A percentile compares a stretch with the other conserved stretches of the same genome.
phyloP scores from a whole-genome alignment of 2,113 vertebrate species.

The Motacilla alba region DNA sequence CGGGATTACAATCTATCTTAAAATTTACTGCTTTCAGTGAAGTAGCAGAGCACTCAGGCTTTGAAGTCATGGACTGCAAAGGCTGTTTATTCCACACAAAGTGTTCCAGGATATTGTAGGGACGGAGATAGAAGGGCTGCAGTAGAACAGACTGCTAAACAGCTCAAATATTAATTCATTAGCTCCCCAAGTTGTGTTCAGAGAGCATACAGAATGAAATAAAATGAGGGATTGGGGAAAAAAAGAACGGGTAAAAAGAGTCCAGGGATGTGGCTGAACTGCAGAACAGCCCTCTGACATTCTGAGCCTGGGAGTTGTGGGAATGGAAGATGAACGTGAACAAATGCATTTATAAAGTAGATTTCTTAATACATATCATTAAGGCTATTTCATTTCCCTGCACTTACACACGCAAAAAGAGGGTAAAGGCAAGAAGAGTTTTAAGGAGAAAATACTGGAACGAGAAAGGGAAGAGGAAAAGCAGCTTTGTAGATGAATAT shows the following conservation, averaged over 20 bases:
- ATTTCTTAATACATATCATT: constrained; percentile 38
- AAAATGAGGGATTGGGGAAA: constrained; percentile 11
- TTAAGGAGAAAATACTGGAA: neutral
- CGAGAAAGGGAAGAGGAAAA: neutral
- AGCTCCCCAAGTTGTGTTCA: constrained; percentile 40
- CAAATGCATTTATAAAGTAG: constrained; percentile 47
- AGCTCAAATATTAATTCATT: constrained; percentile 69
- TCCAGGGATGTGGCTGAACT: neutral
- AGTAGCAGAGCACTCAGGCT: constrained; percentile 65
- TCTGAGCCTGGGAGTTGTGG: neutral
- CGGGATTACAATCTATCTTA: constrained; percentile 66
- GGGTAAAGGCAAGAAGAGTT: neutral
- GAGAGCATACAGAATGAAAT: constrained; percentile 34
- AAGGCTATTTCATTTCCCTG: constrained; percentile 9
- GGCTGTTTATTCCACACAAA: constrained; percentile 70
- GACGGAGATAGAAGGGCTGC: constrained; percentile 49
- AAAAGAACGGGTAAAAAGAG: neutral
- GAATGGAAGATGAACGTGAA: constrained; percentile 18
- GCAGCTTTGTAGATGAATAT: neutral
- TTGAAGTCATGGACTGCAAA: constrained; percentile 70
- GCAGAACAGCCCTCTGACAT: neutral
- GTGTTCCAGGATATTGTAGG: constrained; percentile 35
- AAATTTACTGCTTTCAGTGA: constrained; percentile 73
- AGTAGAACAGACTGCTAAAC: constrained; percentile 43
- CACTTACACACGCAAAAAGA: neutral